These are phyloP conservation scores for Podarcis lilfordi DNA, from an alignment of 2,797 vertebrate genomes.

Conservation along the genomic window DNA sequence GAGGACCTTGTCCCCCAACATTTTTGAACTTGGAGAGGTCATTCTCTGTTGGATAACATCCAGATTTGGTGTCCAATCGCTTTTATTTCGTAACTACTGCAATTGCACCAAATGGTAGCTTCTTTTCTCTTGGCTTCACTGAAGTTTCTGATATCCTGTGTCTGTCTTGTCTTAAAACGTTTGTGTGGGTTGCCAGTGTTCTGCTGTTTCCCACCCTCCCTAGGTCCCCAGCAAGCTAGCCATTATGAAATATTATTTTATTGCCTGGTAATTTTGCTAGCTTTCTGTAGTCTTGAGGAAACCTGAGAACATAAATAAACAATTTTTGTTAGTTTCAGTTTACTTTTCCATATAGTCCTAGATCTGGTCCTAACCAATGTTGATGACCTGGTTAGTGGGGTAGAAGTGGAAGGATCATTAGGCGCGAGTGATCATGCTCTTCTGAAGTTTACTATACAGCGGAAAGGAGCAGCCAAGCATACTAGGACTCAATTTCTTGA, in stretches of 20 bases:
- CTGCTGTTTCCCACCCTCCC: not conserved
- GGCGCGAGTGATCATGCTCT: too few species aligned
- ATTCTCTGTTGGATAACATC: not conserved
- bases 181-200: not conserved
- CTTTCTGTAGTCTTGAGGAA: not conserved
- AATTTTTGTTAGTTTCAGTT: not conserved
- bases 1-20: not conserved
- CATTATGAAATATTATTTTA: not conserved
- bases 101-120: not conserved
- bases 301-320: not conserved
- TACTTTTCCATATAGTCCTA: not conserved
- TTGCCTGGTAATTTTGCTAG: not conserved
- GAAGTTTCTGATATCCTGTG: constrained; percentile 23
- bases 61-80: constrained; percentile 12
- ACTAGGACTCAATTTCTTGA: too few species aligned
- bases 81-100: constrained; percentile 17
- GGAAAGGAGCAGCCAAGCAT: too few species aligned
- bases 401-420: too few species aligned
- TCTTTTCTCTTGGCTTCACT: not conserved
- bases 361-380: too few species aligned
- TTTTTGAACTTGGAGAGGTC: accelerated
- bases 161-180: not conserved
- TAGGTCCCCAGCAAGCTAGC: not conserved
- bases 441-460: too few species aligned
- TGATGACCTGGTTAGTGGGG: too few species aligned